phyloP scores from a whole-genome alignment of 2,113 vertebrate genomes.

The Clarias macrocephalus region DNA sequence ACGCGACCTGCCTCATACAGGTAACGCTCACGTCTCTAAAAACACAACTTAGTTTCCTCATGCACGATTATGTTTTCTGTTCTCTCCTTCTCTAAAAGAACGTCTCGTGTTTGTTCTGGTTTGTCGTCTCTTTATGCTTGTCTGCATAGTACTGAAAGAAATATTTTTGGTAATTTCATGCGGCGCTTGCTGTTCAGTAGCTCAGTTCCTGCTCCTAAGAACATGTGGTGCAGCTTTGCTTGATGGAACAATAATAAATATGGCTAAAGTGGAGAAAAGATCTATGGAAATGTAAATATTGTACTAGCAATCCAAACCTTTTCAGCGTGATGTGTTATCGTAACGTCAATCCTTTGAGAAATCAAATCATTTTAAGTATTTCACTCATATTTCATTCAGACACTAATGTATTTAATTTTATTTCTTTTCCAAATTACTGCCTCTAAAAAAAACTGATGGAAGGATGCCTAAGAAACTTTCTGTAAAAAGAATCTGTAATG shows the following conservation, averaged over 20 bases:
- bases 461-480: neutral
- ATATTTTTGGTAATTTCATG: neutral
- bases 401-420: neutral
- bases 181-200: conserved; percentile 8
- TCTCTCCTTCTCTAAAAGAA: neutral
- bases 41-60: too few relatives aligned
- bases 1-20: conserved; percentile 82
- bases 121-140: neutral
- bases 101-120: neutral
- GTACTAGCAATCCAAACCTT: conserved; percentile 18
- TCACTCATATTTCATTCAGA: neutral
- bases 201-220: neutral
- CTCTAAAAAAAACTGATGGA: neutral
- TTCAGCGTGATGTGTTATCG: conserved; percentile 10
- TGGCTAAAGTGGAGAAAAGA: neutral
- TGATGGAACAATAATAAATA: conserved; percentile 25
- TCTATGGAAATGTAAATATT: conserved; percentile 15
- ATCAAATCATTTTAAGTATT: neutral
- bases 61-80: neutral
- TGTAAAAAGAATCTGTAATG: neutral
- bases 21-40: conserved; percentile 62
- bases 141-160: neutral
- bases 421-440: neutral
- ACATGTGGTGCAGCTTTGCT: conserved; percentile 7
- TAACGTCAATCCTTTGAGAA: neutral